Conservation (phyloP, 2,888 invertebrate species). For the Cremastinae sp. region DNA sequence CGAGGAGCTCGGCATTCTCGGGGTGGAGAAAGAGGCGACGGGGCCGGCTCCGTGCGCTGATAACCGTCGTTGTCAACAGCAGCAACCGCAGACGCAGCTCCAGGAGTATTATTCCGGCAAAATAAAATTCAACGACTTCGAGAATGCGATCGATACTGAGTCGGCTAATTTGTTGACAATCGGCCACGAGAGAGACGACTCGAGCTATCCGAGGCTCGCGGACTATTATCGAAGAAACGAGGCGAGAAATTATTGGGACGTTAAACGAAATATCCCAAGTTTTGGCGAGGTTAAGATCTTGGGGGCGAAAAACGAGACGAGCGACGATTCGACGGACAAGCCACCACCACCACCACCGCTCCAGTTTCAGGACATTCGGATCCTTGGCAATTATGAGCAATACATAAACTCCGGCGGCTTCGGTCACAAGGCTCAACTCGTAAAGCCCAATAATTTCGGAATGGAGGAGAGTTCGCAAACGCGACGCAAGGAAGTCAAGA, state of each 20-base stretch:
- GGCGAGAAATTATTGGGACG: conserved; percentile 50
- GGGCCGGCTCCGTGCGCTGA: neutral
- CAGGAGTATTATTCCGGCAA: conserved; percentile 56
- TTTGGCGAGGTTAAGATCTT: conserved; percentile 68
- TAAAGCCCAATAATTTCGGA: conserved; percentile 45
- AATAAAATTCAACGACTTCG: conserved; percentile 69
- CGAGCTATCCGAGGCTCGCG: conserved; percentile 20
- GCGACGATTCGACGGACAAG: conserved; percentile 57
- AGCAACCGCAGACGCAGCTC: conserved; percentile 27
- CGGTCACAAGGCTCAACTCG: conserved; percentile 38
- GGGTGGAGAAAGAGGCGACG: conserved; percentile 58
- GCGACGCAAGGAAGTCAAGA: conserved; percentile 73
- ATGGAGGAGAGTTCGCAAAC: conserved; percentile 59
- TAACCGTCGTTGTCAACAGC: conserved; percentile 10
- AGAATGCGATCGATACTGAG: conserved; percentile 62
- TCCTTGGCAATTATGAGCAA: conserved; percentile 73
- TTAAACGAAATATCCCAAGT: conserved; percentile 53
- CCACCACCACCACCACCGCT: conserved; percentile 61
- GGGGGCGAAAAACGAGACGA: conserved; percentile 64
- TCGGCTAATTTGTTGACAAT: conserved; percentile 61
- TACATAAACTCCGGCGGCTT: conserved; percentile 66
- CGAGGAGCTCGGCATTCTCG: conserved; percentile 69
- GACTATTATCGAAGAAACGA: conserved; percentile 55
- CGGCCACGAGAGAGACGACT: conserved; percentile 61
- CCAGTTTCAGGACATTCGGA: conserved; percentile 73